These are phyloP conservation scores for Phylloscopus whistleri DNA, from an alignment of 2,113 vertebrate genomes.

Conservation along the genomic window DNA sequence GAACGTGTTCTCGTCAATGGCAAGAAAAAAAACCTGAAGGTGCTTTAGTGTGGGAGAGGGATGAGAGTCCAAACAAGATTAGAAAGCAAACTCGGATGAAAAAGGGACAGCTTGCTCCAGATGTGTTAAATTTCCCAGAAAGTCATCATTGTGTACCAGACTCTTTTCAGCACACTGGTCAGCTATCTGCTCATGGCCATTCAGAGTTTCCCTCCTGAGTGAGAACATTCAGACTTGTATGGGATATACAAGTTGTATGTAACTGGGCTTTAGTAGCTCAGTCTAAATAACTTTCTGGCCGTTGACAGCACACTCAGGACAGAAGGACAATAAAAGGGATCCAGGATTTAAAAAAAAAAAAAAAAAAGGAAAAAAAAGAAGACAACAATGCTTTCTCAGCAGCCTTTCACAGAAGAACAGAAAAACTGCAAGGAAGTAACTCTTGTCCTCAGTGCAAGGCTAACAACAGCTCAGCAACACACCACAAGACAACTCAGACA, in stretches of 20 bases:
- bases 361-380: not conserved
- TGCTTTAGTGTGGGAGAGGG: not conserved
- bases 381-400: not conserved
- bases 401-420: not conserved
- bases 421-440: not conserved
- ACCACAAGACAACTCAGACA: not conserved
- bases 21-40: not conserved
- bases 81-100: not conserved
- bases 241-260: rapidly evolving
- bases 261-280: not conserved
- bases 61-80: not conserved
- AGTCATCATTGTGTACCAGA: not conserved
- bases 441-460: not conserved
- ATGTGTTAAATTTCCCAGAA: not conserved
- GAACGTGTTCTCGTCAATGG: not conserved
- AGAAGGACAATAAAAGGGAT: constrained; percentile 8
- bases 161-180: not conserved
- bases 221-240: not conserved
- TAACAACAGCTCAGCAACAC: not conserved
- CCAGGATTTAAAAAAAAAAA: not conserved
- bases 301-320: constrained; percentile 1
- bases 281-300: not conserved
- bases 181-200: not conserved
- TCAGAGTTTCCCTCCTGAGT: not conserved
- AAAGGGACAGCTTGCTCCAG: not conserved